A percentile compares a stretch with the other conserved stretches of the same genome.
Evolutionary conservation across 2,113 vertebrate genomes (phyloP).

Genomic region (Etheostoma spectabile): DNA sequence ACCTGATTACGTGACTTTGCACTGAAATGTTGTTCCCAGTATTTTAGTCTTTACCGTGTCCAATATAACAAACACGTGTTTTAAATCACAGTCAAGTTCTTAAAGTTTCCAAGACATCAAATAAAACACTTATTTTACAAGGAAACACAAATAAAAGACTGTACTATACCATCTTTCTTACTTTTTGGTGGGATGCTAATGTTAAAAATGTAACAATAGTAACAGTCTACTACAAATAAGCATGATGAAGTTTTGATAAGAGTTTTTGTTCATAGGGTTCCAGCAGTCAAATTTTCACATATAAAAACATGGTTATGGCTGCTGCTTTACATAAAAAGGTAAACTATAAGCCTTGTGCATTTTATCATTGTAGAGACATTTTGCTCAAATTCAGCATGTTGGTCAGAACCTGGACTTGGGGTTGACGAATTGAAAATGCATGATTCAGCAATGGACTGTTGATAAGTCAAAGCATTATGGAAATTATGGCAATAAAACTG

Average conservation of each 20-base stretch:
- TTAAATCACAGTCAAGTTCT: neutral
- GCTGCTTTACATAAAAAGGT: neutral
- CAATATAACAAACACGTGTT: neutral
- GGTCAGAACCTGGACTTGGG: too few relatives aligned
- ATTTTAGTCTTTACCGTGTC: neutral
- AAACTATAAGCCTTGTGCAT: neutral
- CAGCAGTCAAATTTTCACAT: neutral
- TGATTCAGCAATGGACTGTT: neutral
- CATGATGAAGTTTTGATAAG: neutral
- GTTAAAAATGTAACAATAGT: neutral
- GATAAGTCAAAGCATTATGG: neutral
- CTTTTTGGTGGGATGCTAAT: neutral
- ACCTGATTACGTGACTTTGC: neutral
- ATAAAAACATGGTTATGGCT: neutral
- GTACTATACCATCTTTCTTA: neutral
- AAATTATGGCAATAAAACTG: constrained; percentile 8
- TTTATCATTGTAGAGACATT: neutral
- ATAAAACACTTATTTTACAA: neutral
- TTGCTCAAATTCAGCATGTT: neutral
- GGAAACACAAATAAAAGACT: neutral
- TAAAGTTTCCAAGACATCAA: neutral
- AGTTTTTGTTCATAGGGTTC: neutral
- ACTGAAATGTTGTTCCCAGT: neutral
- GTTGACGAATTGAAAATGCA: neutral
- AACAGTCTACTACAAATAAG: neutral